A percentile compares a stretch with the other conserved stretches of the same genome.
Conservation (phyloP, 23 tunicate genomes). For the Phallusia fumigata region DNA sequence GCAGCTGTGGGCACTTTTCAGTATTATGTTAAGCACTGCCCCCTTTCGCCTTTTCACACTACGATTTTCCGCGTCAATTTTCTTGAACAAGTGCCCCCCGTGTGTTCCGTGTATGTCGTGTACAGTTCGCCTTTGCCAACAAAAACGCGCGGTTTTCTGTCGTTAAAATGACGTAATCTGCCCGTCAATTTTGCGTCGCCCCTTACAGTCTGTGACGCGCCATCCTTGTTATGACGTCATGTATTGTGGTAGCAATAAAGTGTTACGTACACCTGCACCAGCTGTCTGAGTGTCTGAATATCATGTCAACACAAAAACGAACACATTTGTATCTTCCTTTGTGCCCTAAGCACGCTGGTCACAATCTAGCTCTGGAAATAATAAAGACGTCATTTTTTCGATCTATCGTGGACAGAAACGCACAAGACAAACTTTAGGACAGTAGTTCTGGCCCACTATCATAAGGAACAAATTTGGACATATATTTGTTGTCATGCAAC, state of each 20-base stretch:
- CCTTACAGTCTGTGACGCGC: background rate
- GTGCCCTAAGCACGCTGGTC: too few species aligned
- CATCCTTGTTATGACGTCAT: background rate
- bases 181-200: background rate
- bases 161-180: background rate
- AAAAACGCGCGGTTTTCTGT: background rate
- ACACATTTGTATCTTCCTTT: too few species aligned
- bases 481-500: too few species aligned
- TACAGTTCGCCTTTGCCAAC: background rate
- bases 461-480: too few species aligned
- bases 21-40: conserved; percentile 2
- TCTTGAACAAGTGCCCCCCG: background rate
- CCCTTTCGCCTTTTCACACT: too few species aligned
- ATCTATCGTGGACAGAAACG: too few species aligned
- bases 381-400: too few species aligned
- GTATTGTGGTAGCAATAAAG: conserved; percentile 2
- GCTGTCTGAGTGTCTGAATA: too few species aligned
- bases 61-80: background rate
- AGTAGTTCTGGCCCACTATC: too few species aligned
- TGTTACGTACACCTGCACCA: background rate
- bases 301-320: too few species aligned
- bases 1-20: background rate
- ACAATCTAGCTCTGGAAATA: too few species aligned
- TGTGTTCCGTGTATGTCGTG: background rate
- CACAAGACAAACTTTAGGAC: too few species aligned